Percentiles rank a stretch among this genome's conserved stretches.
Conservation (phyloP, 2,888 invertebrate genomes). For the Erpobdella octoculata region DNA sequence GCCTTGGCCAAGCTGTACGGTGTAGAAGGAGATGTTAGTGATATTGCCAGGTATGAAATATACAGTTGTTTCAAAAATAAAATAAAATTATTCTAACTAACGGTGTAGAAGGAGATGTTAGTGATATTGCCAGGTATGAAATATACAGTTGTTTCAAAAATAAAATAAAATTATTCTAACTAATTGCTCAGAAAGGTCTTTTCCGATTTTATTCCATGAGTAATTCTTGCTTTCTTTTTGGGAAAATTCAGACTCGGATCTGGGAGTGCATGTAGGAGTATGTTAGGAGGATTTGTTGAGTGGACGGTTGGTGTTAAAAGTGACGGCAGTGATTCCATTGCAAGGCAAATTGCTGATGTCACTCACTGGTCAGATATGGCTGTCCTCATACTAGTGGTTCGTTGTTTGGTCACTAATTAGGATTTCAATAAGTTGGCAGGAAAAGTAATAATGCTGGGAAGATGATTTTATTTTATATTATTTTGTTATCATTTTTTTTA, state of each 20-base stretch:
- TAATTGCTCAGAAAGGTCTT: conserved; percentile 44
- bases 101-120: conserved; percentile 45
- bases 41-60: conserved; percentile 61
- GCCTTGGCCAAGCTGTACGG: conserved; percentile 60
- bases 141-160: too few relatives aligned
- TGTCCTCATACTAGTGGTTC: conserved; percentile 77
- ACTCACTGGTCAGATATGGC: conserved; percentile 83
- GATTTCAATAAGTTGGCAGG: neutral
- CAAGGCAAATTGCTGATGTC: conserved; percentile 60
- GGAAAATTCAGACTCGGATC: conserved; percentile 62
- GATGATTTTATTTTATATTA: neutral
- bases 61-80: too few relatives aligned
- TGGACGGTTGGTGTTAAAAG: conserved; percentile 63
- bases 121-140: conserved; percentile 59
- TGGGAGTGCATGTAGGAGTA: conserved; percentile 91
- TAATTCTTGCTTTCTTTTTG: too few relatives aligned
- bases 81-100: too few relatives aligned
- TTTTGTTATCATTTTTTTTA: neutral
- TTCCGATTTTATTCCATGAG: too few relatives aligned
- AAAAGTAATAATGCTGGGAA: neutral
- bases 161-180: too few relatives aligned
- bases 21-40: conserved; percentile 46
- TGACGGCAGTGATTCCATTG: conserved; percentile 47
- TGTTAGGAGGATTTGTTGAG: conserved; percentile 85
- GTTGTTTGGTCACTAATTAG: too few relatives aligned